phyloP scores from a whole-genome alignment of 2,113 vertebrate genomes.

The Entomyzon cyanotis region DNA sequence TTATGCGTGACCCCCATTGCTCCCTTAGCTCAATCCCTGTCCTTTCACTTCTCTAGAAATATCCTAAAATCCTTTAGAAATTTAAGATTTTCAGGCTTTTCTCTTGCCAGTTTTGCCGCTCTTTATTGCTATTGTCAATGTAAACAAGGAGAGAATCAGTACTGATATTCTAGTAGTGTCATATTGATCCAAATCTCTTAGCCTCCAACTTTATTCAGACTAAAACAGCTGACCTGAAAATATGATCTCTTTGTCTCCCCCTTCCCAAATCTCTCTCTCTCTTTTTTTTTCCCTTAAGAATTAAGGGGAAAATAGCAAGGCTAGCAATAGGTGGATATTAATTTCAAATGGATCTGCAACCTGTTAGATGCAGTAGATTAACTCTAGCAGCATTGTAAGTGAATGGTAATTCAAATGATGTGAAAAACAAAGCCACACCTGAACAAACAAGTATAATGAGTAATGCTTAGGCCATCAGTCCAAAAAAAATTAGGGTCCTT shows the following conservation, averaged over 20 bases:
- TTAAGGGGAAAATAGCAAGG: neutral
- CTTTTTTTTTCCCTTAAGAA: neutral
- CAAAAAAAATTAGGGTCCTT: neutral
- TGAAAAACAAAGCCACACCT: slow-evolving; percentile 50
- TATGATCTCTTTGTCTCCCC: neutral
- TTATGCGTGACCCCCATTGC: neutral
- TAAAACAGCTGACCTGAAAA: neutral
- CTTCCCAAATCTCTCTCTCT: neutral
- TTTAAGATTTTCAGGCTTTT: neutral
- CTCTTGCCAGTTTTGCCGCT: neutral
- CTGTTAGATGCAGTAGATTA: slow-evolving; percentile 22
- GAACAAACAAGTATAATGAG: slow-evolving; percentile 44
- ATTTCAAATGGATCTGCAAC: slow-evolving; percentile 32
- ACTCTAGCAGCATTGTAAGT: slow-evolving; percentile 41
- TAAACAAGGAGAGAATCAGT: neutral
- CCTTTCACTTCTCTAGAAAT: neutral
- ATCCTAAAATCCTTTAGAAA: neutral
- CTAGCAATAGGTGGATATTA: slow-evolving; percentile 21
- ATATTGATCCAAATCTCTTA: neutral
- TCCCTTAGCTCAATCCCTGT: neutral
- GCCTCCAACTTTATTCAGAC: neutral
- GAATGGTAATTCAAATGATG: slow-evolving; percentile 52
- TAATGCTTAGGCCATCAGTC: slow-evolving; percentile 28
- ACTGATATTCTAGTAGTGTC: neutral
- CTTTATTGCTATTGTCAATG: neutral